These are phyloP conservation scores for Morone saxatilis DNA, from an alignment of 2,113 vertebrate genomes.

Conservation along the genomic window DNA sequence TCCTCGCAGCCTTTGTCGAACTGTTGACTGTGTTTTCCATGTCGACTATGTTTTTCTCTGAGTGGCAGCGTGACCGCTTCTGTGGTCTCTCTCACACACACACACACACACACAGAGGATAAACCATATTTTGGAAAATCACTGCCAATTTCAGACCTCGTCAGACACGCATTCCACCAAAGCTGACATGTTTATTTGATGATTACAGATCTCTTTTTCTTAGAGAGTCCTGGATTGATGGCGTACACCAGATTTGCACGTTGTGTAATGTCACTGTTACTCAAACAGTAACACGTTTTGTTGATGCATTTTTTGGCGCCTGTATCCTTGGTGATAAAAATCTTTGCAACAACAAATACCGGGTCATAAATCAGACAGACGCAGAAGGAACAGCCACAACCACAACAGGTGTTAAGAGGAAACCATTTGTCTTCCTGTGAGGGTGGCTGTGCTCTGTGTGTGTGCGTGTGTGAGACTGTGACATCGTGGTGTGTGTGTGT, in stretches of 20 bases:
- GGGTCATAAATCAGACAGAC: slow-evolving; percentile 74
- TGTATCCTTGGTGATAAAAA: slow-evolving; percentile 78
- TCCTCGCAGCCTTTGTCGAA: slow-evolving; percentile 47
- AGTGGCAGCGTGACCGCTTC: slow-evolving; percentile 25
- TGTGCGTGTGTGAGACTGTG: neutral
- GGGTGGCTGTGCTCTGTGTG: slow-evolving; percentile 32
- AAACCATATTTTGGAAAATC: slow-evolving; percentile 55
- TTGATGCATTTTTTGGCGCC: slow-evolving; percentile 51
- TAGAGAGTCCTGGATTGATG: slow-evolving; percentile 11
- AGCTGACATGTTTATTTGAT: slow-evolving; percentile 56
- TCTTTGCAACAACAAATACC: slow-evolving; percentile 79
- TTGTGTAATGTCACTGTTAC: slow-evolving; percentile 48
- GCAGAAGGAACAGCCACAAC: slow-evolving; percentile 69
- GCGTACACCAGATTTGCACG: neutral
- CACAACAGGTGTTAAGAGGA: slow-evolving; percentile 80
- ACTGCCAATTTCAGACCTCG: slow-evolving; percentile 32
- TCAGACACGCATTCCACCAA: slow-evolving; percentile 59
- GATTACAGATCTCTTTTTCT: slow-evolving; percentile 37
- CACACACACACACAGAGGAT: slow-evolving; percentile 45
- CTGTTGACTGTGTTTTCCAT: slow-evolving; percentile 31
- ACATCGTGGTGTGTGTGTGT: slow-evolving; percentile 17
- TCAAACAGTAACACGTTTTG: slow-evolving; percentile 61
- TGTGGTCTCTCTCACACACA: slow-evolving; percentile 46
- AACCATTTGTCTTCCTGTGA: slow-evolving; percentile 77
- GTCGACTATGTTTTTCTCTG: slow-evolving; percentile 23